Evolutionary conservation across 2,888 invertebrate species (phyloP), one percentile per base, ranked within the genome.

Genomic region (Fissipunctia ypsillon): DNA sequence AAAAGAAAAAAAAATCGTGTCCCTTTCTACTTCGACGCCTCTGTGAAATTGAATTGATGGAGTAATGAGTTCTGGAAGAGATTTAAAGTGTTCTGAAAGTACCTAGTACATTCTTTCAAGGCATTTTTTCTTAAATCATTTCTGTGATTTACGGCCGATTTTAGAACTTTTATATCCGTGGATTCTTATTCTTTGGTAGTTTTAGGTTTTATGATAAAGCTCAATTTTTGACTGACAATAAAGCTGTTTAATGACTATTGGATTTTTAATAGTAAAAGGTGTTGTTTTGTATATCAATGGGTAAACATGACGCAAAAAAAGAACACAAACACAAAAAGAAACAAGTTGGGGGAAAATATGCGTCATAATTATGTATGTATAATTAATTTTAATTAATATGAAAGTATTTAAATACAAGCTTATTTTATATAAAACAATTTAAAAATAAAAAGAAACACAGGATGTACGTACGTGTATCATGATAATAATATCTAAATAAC

Each of bases 21-120:
- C 14, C 12, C n/a, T 31, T 75, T 70, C 65, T 63, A 50, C 65
- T 78, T 35, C 45, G 48, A 70, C 65, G 68, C 65, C 31, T 69
- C 69, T 64, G 60, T 60, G 28, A 73, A 82, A 81, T 82, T 69
- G 54, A 72, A 75, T 60, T 76, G 41, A 56, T 41, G 19, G 6
- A 61, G 64, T 50, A 75, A 81, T 69, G 69, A 79, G 61, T 43
- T 50, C 64, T 73, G 73, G 57, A 76, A 72, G 57, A 68, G 69
- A 81, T 79, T 74, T 73, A 69, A 79, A 76, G 59, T 70, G 38
- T 68, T 70, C 38, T 65, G 4, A 28, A 74, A 75, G 57, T 73
- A 61, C 54, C 41, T 48, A 45, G 35, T n/a, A 41, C n/a, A 12
- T 69, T 28, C 35, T 56, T 83, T 57, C 38, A 35, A 16, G 19